Base-by-base conservation (phyloP, 2,797 vertebrate genomes). In the Manis pentadactyla region DNA sequence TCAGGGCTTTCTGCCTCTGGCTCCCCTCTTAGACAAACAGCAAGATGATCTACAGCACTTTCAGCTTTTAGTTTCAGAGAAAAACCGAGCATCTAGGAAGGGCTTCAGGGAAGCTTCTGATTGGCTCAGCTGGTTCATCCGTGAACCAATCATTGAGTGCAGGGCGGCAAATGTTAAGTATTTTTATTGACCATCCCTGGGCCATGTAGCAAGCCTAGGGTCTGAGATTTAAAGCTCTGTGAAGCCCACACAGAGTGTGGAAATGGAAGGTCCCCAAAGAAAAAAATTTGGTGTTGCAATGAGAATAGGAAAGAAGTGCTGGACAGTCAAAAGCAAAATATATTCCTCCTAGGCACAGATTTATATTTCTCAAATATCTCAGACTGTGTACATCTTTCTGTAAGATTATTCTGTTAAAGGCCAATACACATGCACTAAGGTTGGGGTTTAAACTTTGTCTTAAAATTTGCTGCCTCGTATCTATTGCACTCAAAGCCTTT, bases 401-500 rank as follows among this genome's bases (percentile, higher is more conserved):
- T 84, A 71, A 90, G 79, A 61, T 71, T 31, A 34, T 94, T 71
- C 79, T 86, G 46, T 59, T 51, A 84, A 94, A 93, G 46, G 90
- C 84, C 71, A 87, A 39, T 31, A 29, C n/a, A 71, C n/a, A 53
- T 34, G n/a, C 29, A 75, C 79, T 74, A 71, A 90, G 17, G 12
- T n/a, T 53, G 17, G 8, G 3, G 21, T 63, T 75, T 59, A 92
- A 83, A 29, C 8, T 73, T 61, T 63, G 46, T 73, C 64, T 92
- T 90, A 81, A 90, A 83, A 88, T 85, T 57, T 87, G 31, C 51
- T 68, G n/a, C 73, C 69, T 87, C 21, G 57, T 81, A 87, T 93
- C 42, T 53, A 23, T 14, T 89, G 53, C 55, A 90, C 84, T 95
- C 66, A 95, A 96, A 95, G 53, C 19, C 34, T 19, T 77, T 89